Percentiles rank a stretch among this genome's conserved stretches.
These are phyloP conservation scores for Clusia tigrina DNA, from an alignment of 2,888 invertebrate species.

Conservation along the genomic window DNA sequence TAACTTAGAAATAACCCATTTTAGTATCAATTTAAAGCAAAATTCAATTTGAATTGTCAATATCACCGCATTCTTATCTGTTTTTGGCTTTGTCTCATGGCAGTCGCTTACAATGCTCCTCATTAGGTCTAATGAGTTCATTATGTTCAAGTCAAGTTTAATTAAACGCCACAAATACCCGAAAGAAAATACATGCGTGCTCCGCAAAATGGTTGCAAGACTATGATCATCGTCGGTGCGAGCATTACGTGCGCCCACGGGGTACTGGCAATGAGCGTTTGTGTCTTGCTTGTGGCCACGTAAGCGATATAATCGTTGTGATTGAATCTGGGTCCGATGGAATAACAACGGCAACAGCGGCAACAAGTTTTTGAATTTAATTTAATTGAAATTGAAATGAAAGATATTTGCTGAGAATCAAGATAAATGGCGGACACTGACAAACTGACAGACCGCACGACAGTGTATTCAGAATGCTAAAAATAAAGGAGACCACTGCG, in stretches of 20 bases:
- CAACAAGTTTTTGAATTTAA: background rate
- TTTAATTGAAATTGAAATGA: background rate
- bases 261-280: background rate
- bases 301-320: background rate
- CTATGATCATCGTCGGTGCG: background rate
- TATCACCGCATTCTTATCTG: no score
- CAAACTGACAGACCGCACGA: background rate
- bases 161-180: conserved; percentile 7
- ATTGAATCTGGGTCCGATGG: conserved; percentile 1
- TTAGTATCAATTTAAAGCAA: no score
- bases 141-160: conserved; percentile 12
- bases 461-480: no score
- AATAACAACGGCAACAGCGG: conserved; percentile 2
- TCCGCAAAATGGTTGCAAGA: no score
- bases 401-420: background rate
- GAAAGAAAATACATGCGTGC: conserved; percentile 6
- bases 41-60: no score
- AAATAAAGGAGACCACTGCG: no score
- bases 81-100: background rate
- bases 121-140: conserved; percentile 17
- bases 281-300: background rate
- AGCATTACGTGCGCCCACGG: conserved; percentile 9
- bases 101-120: background rate
- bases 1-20: no score
- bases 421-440: background rate